Conservation (phyloP, 1,140 invertebrate species). For the Zaprionus tsacasi region DNA sequence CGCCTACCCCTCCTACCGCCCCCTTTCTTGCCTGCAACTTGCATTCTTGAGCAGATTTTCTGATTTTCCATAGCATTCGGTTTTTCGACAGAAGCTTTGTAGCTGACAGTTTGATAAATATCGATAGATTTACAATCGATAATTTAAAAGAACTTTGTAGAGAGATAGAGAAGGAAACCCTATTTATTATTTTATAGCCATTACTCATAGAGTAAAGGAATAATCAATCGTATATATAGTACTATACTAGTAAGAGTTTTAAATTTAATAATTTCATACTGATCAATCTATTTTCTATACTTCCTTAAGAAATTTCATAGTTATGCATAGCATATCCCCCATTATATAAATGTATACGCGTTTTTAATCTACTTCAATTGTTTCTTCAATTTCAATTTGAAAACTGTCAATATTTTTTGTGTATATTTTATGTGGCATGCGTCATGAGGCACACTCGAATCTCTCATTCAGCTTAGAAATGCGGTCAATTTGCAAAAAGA, state of each 20-base stretch:
- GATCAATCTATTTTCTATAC: neutral
- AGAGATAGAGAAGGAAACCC: neutral
- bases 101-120: slow-evolving; percentile 3
- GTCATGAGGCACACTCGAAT: slow-evolving; percentile 30
- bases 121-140: slow-evolving; percentile 15
- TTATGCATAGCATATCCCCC: neutral
- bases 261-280: neutral
- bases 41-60: slow-evolving; percentile 22
- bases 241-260: no score
- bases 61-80: neutral
- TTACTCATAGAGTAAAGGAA: no score
- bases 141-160: neutral
- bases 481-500: slow-evolving; percentile 35
- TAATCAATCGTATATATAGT: no score
- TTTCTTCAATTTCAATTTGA: slow-evolving; percentile 14
- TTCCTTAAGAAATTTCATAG: neutral
- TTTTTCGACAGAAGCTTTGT: neutral
- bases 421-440: slow-evolving; percentile 36
- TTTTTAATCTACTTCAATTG: slow-evolving; percentile 28
- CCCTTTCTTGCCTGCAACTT: neutral
- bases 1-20: neutral
- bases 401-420: slow-evolving; percentile 38
- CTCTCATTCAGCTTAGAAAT: slow-evolving; percentile 36
- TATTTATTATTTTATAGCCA: no score
- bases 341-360: slow-evolving; percentile 1